A percentile compares a stretch with the other conserved stretches of the same genome.
These are phyloP conservation scores for Aporrectodea caliginosa DNA, from an alignment of 1,140 invertebrate species.

Conservation along the genomic window DNA sequence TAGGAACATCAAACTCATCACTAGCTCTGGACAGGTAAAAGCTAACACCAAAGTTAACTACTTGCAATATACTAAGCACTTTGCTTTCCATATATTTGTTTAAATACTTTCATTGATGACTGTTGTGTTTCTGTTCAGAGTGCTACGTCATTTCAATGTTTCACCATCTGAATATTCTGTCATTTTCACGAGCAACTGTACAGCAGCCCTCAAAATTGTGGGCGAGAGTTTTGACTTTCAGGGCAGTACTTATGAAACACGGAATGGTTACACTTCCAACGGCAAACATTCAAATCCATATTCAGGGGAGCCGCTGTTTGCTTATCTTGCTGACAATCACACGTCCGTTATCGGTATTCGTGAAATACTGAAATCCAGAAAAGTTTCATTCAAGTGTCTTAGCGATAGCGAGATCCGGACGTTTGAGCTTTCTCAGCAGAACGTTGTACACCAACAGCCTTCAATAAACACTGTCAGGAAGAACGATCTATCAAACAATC, in stretches of 20 bases:
- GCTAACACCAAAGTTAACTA: too few relatives aligned
- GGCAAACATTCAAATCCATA: background rate
- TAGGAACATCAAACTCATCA: too few relatives aligned
- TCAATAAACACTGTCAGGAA: background rate
- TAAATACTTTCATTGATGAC: conserved; percentile 18
- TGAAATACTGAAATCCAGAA: conserved; percentile 56
- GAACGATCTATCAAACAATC: conserved; percentile 51
- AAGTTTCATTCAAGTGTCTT: background rate
- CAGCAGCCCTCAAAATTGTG: conserved; percentile 74
- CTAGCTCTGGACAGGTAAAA: too few relatives aligned
- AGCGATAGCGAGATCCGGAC: background rate
- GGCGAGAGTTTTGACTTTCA: conserved; percentile 73
- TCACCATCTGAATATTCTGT: conserved; percentile 74
- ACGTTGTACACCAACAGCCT: background rate
- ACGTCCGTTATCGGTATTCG: conserved; percentile 91
- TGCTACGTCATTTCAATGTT: conserved; percentile 81
- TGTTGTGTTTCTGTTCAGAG: conserved; percentile 59
- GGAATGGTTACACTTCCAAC: background rate
- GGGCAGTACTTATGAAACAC: conserved; percentile 3
- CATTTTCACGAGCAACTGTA: conserved; percentile 87
- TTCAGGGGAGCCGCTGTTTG: conserved; percentile 57
- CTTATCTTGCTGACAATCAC: conserved; percentile 85
- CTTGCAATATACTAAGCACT: too few relatives aligned
- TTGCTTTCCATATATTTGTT: too few relatives aligned
- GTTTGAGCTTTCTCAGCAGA: background rate